These are phyloP conservation scores for Sanderia malayensis DNA, from an alignment of 30 jellyfish, hydroid and myxozoan species.

Conservation along the genomic window DNA sequence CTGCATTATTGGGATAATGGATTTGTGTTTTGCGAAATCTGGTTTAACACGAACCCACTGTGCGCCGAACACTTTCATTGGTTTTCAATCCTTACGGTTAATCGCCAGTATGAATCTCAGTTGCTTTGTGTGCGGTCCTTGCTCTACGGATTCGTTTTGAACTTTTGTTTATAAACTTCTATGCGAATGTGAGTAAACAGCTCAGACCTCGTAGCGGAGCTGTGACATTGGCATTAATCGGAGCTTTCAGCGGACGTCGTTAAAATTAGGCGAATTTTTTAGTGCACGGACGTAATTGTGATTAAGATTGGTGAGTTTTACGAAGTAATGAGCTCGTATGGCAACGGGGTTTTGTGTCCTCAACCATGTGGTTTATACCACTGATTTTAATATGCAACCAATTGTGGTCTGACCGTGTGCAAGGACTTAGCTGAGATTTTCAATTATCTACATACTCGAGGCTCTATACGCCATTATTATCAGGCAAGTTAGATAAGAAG, in stretches of 20 bases:
- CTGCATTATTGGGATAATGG: conserved; percentile 23
- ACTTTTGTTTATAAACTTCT: conserved; percentile 30
- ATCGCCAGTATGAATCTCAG: conserved; percentile 39
- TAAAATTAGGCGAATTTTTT: background rate
- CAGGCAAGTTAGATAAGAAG: too few species aligned
- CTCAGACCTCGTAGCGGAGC: conserved; percentile 30
- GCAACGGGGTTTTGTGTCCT: background rate
- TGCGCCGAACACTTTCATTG: conserved; percentile 20
- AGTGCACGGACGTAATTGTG: background rate
- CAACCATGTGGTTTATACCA: conserved; percentile 5
- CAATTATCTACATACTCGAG: too few species aligned
- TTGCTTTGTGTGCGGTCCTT: conserved; percentile 6
- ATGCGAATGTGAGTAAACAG: conserved; percentile 29
- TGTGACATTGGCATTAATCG: background rate
- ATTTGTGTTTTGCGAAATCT: conserved; percentile 5
- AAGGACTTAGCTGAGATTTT: too few species aligned
- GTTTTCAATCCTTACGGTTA: conserved; percentile 48
- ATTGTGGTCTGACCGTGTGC: conserved; percentile 2
- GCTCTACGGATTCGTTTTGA: conserved; percentile 12
- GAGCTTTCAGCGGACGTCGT: background rate
- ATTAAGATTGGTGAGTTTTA: background rate
- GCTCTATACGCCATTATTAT: too few species aligned
- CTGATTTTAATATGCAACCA: background rate
- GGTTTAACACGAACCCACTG: conserved; percentile 29
- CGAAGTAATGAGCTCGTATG: background rate